These are phyloP conservation scores for Agrypnia vestita DNA, from an alignment of 1,140 invertebrate species.

Conservation along the genomic window DNA sequence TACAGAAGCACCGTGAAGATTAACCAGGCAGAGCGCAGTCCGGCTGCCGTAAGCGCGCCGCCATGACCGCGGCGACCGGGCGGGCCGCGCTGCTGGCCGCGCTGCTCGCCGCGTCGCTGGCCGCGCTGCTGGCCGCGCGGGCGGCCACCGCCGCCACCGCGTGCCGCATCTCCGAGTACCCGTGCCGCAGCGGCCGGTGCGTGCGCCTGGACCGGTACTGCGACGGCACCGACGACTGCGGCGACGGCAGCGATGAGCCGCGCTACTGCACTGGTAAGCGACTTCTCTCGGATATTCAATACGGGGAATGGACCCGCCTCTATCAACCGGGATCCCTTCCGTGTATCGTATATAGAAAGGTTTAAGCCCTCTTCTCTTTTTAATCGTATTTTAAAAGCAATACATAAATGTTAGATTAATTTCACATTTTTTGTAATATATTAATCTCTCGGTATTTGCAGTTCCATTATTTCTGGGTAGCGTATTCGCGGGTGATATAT, in stretches of 20 bases:
- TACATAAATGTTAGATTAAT: too few relatives aligned
- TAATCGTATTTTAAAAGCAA: too few relatives aligned
- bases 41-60: conserved; percentile 1
- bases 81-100: conserved; percentile 17
- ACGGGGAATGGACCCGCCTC: too few relatives aligned
- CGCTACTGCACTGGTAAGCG: conserved; percentile 83
- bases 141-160: conserved; percentile 66
- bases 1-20: conserved; percentile 28
- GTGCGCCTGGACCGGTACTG: conserved; percentile 89
- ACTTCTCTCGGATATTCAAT: too few relatives aligned
- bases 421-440: too few relatives aligned
- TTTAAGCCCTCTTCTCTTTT: too few relatives aligned
- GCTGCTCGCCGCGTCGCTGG: conserved; percentile 64
- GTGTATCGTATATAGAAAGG: too few relatives aligned
- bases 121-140: conserved; percentile 67
- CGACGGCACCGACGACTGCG: conserved; percentile 87
- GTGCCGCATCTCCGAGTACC: conserved; percentile 87
- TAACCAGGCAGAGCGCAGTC: neutral
- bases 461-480: too few relatives aligned
- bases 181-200: conserved; percentile 85
- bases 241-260: conserved; percentile 88
- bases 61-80: conserved; percentile 14
- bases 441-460: too few relatives aligned
- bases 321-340: too few relatives aligned
- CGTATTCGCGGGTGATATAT: too few relatives aligned